These are phyloP conservation scores for Melitaea athalia DNA, from an alignment of 2,888 invertebrate genomes.

Conservation along the genomic window DNA sequence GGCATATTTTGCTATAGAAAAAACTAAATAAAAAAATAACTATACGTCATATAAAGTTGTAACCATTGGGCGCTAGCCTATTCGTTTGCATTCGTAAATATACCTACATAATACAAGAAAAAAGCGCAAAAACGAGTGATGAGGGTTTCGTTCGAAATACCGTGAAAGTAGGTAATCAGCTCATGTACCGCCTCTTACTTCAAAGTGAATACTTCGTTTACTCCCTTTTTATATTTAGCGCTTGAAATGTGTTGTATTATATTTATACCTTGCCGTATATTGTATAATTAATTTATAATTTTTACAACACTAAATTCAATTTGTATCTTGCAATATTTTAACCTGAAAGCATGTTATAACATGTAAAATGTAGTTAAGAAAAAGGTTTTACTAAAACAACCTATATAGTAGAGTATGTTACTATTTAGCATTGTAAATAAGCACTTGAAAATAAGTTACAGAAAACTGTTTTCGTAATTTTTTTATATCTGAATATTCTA, in stretches of 20 bases:
- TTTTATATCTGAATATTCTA: too few relatives aligned
- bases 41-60: conserved; percentile 26
- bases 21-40: conserved; percentile 11
- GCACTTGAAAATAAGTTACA: too few relatives aligned
- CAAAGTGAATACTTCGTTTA: conserved; percentile 63
- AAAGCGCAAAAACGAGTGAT: conserved; percentile 65
- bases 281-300: not conserved
- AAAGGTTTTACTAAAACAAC: too few relatives aligned
- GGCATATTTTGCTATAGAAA: too few relatives aligned
- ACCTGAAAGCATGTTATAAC: too few relatives aligned
- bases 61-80: conserved; percentile 27
- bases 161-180: conserved; percentile 73
- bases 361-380: too few relatives aligned
- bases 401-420: too few relatives aligned
- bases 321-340: too few relatives aligned
- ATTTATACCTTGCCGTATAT: not conserved
- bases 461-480: too few relatives aligned
- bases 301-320: not conserved
- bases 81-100: conserved; percentile 61
- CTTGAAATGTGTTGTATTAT: conserved; percentile 12
- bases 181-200: conserved; percentile 66
- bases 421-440: too few relatives aligned
- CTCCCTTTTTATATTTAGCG: conserved; percentile 49
- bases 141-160: conserved; percentile 67
- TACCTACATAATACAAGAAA: too few relatives aligned